These are phyloP conservation scores for Drosophila putrida DNA, from an alignment of 2,888 invertebrate species.

Conservation along the genomic window DNA sequence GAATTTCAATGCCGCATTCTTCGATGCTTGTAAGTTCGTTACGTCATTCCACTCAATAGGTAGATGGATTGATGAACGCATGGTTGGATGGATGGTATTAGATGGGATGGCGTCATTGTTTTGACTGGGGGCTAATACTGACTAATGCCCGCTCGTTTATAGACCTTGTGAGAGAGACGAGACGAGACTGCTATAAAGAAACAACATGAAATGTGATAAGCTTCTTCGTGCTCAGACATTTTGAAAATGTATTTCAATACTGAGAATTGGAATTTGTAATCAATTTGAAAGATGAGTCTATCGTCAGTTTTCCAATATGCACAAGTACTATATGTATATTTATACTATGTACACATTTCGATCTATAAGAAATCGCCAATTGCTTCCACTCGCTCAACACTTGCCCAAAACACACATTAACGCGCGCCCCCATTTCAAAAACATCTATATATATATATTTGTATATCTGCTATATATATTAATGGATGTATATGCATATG, in stretches of 20 bases:
- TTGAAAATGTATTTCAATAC: neutral
- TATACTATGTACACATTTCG: constrained; percentile 14
- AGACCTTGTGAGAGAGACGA: constrained; percentile 10
- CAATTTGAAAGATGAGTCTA: constrained; percentile 13
- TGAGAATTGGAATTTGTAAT: neutral
- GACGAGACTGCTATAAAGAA: neutral
- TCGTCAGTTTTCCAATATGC: constrained; percentile 1
- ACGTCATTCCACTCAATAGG: constrained; percentile 49
- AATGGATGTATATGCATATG: constrained; percentile 3
- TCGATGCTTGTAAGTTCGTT: constrained; percentile 40
- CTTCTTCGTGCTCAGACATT: neutral
- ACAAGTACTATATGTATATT: neutral
- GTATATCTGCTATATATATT: constrained; percentile 1
- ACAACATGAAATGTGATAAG: constrained; percentile 6
- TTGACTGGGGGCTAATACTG: constrained; percentile 13
- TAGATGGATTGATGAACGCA: constrained; percentile 1
- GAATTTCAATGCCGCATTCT: constrained; percentile 17
- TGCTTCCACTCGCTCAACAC: constrained; percentile 58
- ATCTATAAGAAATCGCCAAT: constrained; percentile 35
- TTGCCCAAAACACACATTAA: constrained; percentile 34
- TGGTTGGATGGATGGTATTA: neutral
- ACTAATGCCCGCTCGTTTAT: constrained; percentile 19
- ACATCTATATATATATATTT: constrained; percentile 12
- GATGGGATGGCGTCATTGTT: constrained; percentile 50
- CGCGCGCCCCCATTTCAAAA: constrained; percentile 52